Percentiles rank a stretch among this genome's conserved stretches.
phyloP scores from a whole-genome alignment of 2,888 invertebrate species.

The Drosophila monieri region DNA sequence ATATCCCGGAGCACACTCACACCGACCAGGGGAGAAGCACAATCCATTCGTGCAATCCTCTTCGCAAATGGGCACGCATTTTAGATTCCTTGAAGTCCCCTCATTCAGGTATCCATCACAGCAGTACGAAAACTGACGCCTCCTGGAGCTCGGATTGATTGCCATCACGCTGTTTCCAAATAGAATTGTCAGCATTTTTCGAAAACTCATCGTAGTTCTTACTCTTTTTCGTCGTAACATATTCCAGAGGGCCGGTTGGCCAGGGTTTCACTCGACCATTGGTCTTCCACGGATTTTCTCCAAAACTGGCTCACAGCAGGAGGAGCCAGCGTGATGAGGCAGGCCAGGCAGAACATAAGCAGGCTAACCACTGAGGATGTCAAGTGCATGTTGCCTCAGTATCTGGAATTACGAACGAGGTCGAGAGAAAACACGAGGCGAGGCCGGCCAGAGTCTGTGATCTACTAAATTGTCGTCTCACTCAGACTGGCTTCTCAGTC shows the following conservation, averaged over 20 bases:
- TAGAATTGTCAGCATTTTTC: background rate
- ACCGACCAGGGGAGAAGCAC: slow-evolving; percentile 82
- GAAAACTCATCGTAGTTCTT: slow-evolving; percentile 45
- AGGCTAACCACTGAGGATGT: slow-evolving; percentile 30
- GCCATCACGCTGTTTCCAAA: slow-evolving; percentile 57
- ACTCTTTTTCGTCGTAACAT: slow-evolving; percentile 81
- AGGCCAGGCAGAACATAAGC: slow-evolving; percentile 41
- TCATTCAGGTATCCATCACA: slow-evolving; percentile 88
- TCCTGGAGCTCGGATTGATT: slow-evolving; percentile 70
- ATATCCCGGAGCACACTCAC: slow-evolving; percentile 80
- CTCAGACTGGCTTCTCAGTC: slow-evolving; percentile 23
- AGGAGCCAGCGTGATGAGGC: slow-evolving; percentile 17
- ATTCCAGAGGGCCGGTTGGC: slow-evolving; percentile 76
- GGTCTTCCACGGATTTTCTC: slow-evolving; percentile 32
- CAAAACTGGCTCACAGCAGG: slow-evolving; percentile 69
- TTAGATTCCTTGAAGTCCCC: slow-evolving; percentile 84
- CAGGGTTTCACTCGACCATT: slow-evolving; percentile 67
- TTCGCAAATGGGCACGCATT: slow-evolving; percentile 84
- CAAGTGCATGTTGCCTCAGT: slow-evolving; percentile 41
- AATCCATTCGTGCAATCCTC: slow-evolving; percentile 84
- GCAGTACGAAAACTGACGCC: slow-evolving; percentile 88
- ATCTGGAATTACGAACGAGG: slow-evolving; percentile 15
- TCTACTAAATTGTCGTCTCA: slow-evolving; percentile 38
- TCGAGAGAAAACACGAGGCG: slow-evolving; percentile 17
- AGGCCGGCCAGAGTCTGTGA: slow-evolving; percentile 30